phyloP scores from a whole-genome alignment of 2,797 vertebrate species.

The Chromobotia macracanthus region DNA sequence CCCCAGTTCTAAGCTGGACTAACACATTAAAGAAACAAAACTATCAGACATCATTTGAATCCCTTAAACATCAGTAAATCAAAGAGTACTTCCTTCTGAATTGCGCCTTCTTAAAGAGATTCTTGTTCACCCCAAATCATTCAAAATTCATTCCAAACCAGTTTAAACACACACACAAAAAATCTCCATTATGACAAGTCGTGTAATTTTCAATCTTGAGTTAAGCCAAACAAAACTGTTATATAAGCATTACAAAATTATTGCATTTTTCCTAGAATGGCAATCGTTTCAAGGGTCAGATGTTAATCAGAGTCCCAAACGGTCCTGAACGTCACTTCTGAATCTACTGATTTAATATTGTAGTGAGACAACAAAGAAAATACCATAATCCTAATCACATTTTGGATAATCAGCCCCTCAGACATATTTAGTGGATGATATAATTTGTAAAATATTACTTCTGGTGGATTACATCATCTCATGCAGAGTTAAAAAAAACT shows the following conservation, averaged over 20 bases:
- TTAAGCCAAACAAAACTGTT: background rate
- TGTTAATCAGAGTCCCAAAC: background rate
- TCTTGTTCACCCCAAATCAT: background rate
- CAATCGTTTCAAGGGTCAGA: background rate
- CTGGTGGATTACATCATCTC: conserved; percentile 32
- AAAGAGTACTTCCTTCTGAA: background rate
- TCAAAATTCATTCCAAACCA: background rate
- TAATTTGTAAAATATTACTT: conserved; percentile 26
- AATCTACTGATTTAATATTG: background rate
- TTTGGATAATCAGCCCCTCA: background rate
- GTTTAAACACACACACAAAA: background rate
- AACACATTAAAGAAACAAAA: background rate
- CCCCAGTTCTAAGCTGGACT: background rate
- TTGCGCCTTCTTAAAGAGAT: background rate
- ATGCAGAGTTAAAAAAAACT: conserved; percentile 21
- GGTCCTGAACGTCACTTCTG: background rate
- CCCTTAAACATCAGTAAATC: background rate
- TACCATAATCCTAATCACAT: background rate
- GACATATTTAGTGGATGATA: conserved; percentile 10
- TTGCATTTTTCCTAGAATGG: background rate
- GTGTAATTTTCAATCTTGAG: background rate
- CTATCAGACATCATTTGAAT: background rate
- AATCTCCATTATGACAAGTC: background rate
- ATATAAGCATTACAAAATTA: background rate
- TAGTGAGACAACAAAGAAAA: background rate